These are phyloP conservation scores for Apostichopus parvimensis DNA, from an alignment of 35 echinoderm and acorn worm genomes.

Conservation along the genomic window DNA sequence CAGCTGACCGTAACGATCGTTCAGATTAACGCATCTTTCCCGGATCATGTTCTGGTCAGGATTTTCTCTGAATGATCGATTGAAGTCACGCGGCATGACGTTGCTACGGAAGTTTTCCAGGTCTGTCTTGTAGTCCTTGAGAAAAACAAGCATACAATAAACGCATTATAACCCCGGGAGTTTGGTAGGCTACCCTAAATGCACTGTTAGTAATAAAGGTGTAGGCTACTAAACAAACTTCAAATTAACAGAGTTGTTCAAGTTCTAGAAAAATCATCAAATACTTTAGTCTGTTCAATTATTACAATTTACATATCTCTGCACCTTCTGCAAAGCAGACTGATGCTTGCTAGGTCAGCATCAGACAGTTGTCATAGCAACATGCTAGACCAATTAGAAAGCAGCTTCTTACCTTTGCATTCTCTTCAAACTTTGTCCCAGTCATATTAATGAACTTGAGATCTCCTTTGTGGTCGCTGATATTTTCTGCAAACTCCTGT, in stretches of 20 bases:
- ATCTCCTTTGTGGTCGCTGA: slow-evolving; percentile 94
- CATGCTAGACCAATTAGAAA: too few relatives aligned
- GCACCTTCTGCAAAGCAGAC: too few relatives aligned
- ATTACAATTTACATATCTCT: too few relatives aligned
- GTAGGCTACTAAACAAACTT: too few relatives aligned
- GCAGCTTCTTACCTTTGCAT: slow-evolving; percentile 70
- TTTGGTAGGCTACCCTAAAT: too few relatives aligned
- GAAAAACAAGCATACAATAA: not conserved
- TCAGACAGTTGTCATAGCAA: too few relatives aligned
- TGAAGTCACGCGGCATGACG: slow-evolving; percentile 81
- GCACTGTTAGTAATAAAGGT: too few relatives aligned
- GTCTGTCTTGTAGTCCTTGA: slow-evolving; percentile 82
- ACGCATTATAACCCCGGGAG: too few relatives aligned
- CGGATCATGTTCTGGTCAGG: slow-evolving; percentile 77
- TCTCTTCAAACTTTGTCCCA: slow-evolving; percentile 83
- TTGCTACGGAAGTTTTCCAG: slow-evolving; percentile 80
- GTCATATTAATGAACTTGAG: slow-evolving; percentile 98
- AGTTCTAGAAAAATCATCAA: too few relatives aligned
- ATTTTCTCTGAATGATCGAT: slow-evolving; percentile 80
- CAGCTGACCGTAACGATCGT: slow-evolving; percentile 80
- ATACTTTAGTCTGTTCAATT: too few relatives aligned
- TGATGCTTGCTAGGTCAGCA: too few relatives aligned
- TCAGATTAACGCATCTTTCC: slow-evolving; percentile 59
- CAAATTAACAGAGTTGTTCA: too few relatives aligned
- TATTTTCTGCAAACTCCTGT: slow-evolving; percentile 82